phyloP scores from a whole-genome alignment of 2,113 vertebrate genomes.

The Sisor rabdophorus region DNA sequence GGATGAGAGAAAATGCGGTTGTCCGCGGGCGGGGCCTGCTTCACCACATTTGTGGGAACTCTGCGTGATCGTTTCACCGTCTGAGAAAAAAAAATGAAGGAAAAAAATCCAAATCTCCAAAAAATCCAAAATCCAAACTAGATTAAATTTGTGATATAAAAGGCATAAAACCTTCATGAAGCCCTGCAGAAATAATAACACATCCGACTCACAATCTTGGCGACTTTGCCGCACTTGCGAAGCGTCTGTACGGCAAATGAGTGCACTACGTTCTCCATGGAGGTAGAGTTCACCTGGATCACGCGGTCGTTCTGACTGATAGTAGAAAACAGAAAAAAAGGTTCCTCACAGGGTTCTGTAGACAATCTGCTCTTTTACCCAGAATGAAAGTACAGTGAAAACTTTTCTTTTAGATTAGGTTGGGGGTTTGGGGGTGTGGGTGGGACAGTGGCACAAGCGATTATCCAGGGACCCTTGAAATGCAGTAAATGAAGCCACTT shows the following conservation, averaged over 20 bases:
- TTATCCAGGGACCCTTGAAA: too few relatives aligned
- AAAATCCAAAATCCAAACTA: neutral
- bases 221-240: constrained; percentile 93
- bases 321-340: constrained; percentile 22
- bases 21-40: constrained; percentile 71
- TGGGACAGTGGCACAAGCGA: too few relatives aligned
- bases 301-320: constrained; percentile 90
- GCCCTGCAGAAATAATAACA: too few relatives aligned
- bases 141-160: neutral
- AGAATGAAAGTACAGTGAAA: too few relatives aligned
- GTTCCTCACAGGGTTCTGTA: neutral
- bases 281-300: constrained; percentile 81
- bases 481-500: too few relatives aligned
- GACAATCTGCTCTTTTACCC: neutral
- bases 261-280: constrained; percentile 89
- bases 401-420: too few relatives aligned
- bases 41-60: constrained; percentile 68
- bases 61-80: constrained; percentile 85
- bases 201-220: constrained; percentile 83
- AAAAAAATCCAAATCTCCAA: neutral
- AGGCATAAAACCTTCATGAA: neutral
- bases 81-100: constrained; percentile 59
- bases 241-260: constrained; percentile 92
- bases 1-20: constrained; percentile 75
- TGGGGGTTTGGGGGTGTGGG: too few relatives aligned